A percentile compares a stretch with the other conserved stretches of the same genome.
These are phyloP conservation scores for Cyphomyrmex costatus DNA, from an alignment of 1,140 invertebrate genomes.

Conservation along the genomic window DNA sequence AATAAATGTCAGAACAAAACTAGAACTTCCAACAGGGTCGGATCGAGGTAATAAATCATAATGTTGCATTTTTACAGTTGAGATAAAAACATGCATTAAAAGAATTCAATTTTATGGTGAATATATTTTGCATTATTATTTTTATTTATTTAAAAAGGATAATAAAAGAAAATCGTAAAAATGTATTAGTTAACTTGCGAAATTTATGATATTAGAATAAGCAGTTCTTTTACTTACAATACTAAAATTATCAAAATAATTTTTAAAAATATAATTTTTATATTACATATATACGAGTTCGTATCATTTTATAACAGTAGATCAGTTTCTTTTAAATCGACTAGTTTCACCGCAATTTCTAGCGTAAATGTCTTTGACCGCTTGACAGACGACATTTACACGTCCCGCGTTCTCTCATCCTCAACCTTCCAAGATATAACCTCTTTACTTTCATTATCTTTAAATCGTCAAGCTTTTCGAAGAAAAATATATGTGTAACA, in stretches of 20 bases:
- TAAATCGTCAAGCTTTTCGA: slow-evolving; percentile 12
- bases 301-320: neutral
- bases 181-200: neutral
- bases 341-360: neutral
- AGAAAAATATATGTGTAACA: slow-evolving; percentile 14
- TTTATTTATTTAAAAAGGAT: neutral
- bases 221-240: neutral
- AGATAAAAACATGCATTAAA: neutral
- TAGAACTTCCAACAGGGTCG: slow-evolving; percentile 16
- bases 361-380: slow-evolving; percentile 29
- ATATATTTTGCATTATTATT: neutral
- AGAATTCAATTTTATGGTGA: neutral
- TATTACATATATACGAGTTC: no score
- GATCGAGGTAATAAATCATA: slow-evolving; percentile 7
- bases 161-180: neutral
- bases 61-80: neutral
- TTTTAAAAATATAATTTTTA: neutral
- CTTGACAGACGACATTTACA: slow-evolving; percentile 50
- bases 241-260: slow-evolving; percentile 4
- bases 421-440: slow-evolving; percentile 10
- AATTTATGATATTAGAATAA: neutral
- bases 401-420: neutral
- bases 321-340: neutral
- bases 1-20: slow-evolving; percentile 33
- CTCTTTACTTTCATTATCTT: slow-evolving; percentile 45